A percentile compares a stretch with the other conserved stretches of the same genome.
Evolutionary conservation across 2,888 invertebrate species (phyloP).

Genomic region (Balanococcus diminutus): DNA sequence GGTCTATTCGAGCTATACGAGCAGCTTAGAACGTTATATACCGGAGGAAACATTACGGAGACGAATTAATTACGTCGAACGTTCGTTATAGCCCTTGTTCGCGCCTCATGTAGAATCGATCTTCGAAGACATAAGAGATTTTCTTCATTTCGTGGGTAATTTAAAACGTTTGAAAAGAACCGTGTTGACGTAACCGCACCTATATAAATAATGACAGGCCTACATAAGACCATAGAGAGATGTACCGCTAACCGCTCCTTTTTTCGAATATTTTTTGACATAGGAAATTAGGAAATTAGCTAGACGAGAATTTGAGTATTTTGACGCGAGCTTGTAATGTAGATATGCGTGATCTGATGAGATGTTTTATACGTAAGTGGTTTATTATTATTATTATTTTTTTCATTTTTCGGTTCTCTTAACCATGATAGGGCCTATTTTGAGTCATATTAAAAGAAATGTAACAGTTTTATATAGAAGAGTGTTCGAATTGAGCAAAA

Average conservation of each 20-base stretch:
- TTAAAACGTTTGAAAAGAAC: constrained; percentile 6
- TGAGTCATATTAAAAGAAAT: too few species aligned
- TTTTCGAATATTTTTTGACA: not conserved
- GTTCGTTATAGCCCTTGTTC: constrained; percentile 4
- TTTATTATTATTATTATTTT: too few species aligned
- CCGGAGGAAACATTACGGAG: not conserved
- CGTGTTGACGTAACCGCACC: constrained; percentile 25
- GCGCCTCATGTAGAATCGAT: constrained; percentile 28
- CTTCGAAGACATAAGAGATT: constrained; percentile 15
- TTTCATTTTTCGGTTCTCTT: too few species aligned
- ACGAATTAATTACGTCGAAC: constrained; percentile 38
- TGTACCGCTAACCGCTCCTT: not conserved
- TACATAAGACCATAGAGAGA: not conserved
- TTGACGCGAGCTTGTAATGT: not conserved
- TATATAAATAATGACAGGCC: constrained; percentile 24
- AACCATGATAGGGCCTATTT: too few species aligned
- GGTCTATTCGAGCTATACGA: too few species aligned
- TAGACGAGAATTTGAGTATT: not conserved
- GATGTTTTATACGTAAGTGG: not conserved
- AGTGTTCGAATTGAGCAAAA: too few species aligned
- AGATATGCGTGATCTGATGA: not conserved
- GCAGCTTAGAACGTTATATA: too few species aligned
- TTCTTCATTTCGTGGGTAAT: constrained; percentile 19
- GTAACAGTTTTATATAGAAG: too few species aligned
- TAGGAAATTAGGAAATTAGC: not conserved